Conservation (phyloP, 2,113 vertebrate species). For the Neolamprologus toae region DNA sequence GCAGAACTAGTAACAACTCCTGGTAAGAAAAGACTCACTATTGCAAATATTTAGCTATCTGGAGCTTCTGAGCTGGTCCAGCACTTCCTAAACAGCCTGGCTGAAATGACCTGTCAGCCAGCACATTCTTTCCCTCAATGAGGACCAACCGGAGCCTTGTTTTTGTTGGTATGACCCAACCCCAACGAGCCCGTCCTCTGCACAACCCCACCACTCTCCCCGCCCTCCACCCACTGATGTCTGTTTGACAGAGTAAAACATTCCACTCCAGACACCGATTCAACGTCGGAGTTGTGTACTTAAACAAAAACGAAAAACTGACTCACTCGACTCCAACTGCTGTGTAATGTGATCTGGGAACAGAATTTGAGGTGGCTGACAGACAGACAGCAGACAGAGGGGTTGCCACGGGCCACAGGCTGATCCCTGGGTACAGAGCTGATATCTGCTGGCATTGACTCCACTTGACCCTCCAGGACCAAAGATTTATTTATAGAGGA, state of each 20-base stretch:
- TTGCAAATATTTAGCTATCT: slow-evolving; percentile 59
- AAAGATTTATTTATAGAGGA: slow-evolving; percentile 56
- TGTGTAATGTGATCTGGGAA: slow-evolving; percentile 11
- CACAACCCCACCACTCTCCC: not conserved
- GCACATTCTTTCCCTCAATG: slow-evolving; percentile 54
- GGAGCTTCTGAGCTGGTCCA: slow-evolving; percentile 28
- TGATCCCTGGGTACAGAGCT: slow-evolving; percentile 21
- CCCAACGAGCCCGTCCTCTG: not conserved
- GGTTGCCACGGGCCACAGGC: slow-evolving; percentile 24
- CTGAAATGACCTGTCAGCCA: slow-evolving; percentile 65
- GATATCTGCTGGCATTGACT: slow-evolving; percentile 56
- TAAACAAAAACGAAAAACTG: not conserved
- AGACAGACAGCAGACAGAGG: slow-evolving; percentile 32
- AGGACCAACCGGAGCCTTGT: slow-evolving; percentile 41
- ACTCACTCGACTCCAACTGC: not conserved
- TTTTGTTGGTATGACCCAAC: slow-evolving; percentile 62
- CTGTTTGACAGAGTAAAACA: slow-evolving; percentile 27
- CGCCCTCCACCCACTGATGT: not conserved
- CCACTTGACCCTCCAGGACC: slow-evolving; percentile 61
- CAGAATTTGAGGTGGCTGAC: slow-evolving; percentile 12
- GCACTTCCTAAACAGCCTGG: slow-evolving; percentile 47
- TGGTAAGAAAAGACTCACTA: not conserved
- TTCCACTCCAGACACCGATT: slow-evolving; percentile 13
- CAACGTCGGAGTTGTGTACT: not conserved
- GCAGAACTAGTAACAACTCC: not conserved